These are phyloP conservation scores for Lacerta viridis DNA, from an alignment of 2,797 vertebrate genomes.

Conservation along the genomic window DNA sequence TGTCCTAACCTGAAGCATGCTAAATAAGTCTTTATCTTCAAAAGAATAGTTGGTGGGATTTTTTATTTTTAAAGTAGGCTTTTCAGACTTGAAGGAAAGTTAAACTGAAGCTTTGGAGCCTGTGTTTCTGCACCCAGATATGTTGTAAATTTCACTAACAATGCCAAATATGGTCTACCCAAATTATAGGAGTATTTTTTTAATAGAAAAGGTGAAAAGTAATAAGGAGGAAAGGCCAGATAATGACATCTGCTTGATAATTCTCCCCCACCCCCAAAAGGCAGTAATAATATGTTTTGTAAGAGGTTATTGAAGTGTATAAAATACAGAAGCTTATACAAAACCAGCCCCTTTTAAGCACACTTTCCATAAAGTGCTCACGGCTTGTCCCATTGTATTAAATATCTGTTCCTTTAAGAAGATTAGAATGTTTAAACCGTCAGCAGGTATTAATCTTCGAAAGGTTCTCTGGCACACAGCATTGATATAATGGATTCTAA, in stretches of 20 bases:
- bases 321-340: slow-evolving; percentile 22
- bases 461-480: slow-evolving; percentile 46
- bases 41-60: no score
- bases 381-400: slow-evolving; percentile 57
- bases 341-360: not conserved
- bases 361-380: slow-evolving; percentile 29
- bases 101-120: no score
- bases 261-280: not conserved
- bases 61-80: no score
- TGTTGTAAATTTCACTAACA: not conserved
- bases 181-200: not conserved
- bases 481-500: slow-evolving; percentile 60
- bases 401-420: slow-evolving; percentile 64
- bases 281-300: slow-evolving; percentile 32
- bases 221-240: slow-evolving; percentile 3
- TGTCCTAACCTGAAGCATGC: no score
- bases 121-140: not conserved
- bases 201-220: not conserved
- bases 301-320: not conserved
- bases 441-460: slow-evolving; percentile 59
- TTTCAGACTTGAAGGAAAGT: no score
- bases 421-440: slow-evolving; percentile 62
- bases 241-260: not conserved
- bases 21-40: no score
- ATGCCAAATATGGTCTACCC: not conserved